Evolutionary conservation across 2,797 vertebrate genomes (phyloP), one percentile per base, ranked within the genome.

Genomic region (Gymnothorax reevesii): DNA sequence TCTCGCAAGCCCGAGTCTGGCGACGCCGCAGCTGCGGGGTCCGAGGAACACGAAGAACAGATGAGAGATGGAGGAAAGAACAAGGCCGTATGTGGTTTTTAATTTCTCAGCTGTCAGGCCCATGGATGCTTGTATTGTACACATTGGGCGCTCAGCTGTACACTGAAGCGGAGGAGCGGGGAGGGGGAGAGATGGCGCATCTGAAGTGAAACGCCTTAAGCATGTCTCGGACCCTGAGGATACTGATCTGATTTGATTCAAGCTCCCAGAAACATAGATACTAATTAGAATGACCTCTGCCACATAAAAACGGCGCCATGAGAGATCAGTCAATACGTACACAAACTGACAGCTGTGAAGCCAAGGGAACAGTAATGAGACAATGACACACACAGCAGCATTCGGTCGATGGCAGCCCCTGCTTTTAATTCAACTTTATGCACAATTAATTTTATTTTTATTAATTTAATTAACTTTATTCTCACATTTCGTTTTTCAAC

Each of bases 1-100:
- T 83, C 88, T 90, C 84, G 54, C 87, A 92, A 88, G 88, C 84
- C 90, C 86, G 87, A 87, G 87, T 92, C 80, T 90, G 91, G 91
- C 92, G 93, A 88, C 89, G 87, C 88, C 64, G 77, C 55, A 90
- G 84, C 89, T 89, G 89, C 90, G 89, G 88, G 86, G 86, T 88
- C 89, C 87, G 87, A 92, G 87, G 89, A 84, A 89, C 83, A 87
- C 85, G 82, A 86, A 90, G 90, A 87, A 88, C 60, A 91, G 89
- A 85, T 85, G 87, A 85, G 88, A 89, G 89, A 84, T 42, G 33
- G 33, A 92, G 90, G 22, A 91, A 87, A 89, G 92, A 86, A 86
- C 62, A 88, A 86, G 33, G 33, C 73, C 15, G 17, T 52, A 49
- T 1, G 71, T 1, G 42, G n/a, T 80, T 9, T 54, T n/a, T 20